phyloP scores from a whole-genome alignment of 2,888 invertebrate species.

The Drosophila suboccidentalis region DNA sequence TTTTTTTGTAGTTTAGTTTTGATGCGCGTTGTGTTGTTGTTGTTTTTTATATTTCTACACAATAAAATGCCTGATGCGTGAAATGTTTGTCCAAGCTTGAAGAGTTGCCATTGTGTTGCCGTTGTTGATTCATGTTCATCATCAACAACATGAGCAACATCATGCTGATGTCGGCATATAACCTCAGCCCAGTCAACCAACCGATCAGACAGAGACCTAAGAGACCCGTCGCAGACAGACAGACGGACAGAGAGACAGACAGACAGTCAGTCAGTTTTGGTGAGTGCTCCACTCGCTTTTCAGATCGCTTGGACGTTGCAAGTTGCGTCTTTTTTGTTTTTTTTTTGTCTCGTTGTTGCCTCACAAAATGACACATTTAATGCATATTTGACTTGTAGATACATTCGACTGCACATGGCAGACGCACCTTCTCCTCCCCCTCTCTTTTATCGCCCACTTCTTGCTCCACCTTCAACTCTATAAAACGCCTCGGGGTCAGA shows the following conservation, averaged over 20 bases:
- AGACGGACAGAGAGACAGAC: conserved; percentile 17
- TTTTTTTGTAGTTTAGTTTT: conserved; percentile 32
- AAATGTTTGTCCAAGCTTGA: conserved; percentile 85
- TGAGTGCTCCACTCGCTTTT: conserved; percentile 59
- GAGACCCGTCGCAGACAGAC: conserved; percentile 20
- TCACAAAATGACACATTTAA: conserved; percentile 82
- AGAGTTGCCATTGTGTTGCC: conserved; percentile 79
- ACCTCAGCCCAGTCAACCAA: conserved; percentile 77
- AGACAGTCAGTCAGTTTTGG: conserved; percentile 10
- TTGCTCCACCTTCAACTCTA: conserved; percentile 14
- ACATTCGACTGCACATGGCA: conserved; percentile 70
- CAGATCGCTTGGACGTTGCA: conserved; percentile 65
- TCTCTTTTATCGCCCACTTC: neutral
- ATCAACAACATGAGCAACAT: conserved; percentile 41
- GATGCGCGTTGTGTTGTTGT: neutral
- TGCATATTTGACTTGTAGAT: conserved; percentile 82
- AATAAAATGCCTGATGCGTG: conserved; percentile 84
- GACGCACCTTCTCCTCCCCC: conserved; percentile 7
- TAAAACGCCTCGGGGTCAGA: conserved; percentile 50
- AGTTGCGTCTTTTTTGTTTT: conserved; percentile 29
- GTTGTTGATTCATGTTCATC: conserved; percentile 81
- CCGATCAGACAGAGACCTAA: conserved; percentile 71
- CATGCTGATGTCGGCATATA: conserved; percentile 74
- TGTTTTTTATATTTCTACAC: conserved; percentile 56
- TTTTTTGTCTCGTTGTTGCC: conserved; percentile 55